Evolutionary conservation across 1,140 invertebrate genomes (phyloP).

Genomic region (Pseudomyrmex concolor): DNA sequence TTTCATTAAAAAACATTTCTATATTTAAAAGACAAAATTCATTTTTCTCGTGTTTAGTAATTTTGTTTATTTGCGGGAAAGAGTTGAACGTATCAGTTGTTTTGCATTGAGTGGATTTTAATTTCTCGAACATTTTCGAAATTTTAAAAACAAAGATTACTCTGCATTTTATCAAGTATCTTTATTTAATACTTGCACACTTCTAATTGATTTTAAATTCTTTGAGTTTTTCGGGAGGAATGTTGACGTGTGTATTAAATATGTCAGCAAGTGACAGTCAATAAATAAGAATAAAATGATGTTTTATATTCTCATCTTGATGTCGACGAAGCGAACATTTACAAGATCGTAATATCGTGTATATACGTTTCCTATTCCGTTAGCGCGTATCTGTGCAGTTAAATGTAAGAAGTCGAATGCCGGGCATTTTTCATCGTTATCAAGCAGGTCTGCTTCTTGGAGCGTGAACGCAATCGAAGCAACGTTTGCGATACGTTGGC

Average conservation of each 20-base stretch:
- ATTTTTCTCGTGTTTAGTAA: too few species aligned
- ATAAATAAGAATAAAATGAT: slow-evolving; percentile 22
- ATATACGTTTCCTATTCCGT: slow-evolving; percentile 33
- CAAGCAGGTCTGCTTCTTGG: slow-evolving; percentile 48
- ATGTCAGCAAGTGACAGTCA: background rate
- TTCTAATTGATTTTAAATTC: slow-evolving; percentile 1
- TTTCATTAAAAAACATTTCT: too few species aligned
- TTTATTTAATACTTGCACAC: background rate
- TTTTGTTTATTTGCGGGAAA: too few species aligned
- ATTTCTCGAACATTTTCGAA: background rate
- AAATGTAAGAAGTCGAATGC: slow-evolving; percentile 48
- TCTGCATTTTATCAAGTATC: background rate
- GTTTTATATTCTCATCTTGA: slow-evolving; percentile 36
- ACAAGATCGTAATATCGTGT: slow-evolving; percentile 14
- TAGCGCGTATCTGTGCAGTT: slow-evolving; percentile 33
- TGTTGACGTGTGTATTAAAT: background rate
- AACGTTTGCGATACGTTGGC: slow-evolving; percentile 29
- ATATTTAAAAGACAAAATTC: too few species aligned
- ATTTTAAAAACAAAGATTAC: too few species aligned
- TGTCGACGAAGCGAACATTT: slow-evolving; percentile 47
- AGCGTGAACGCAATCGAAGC: slow-evolving; percentile 54
- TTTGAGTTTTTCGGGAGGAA: background rate
- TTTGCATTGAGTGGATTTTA: too few species aligned
- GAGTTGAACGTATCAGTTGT: too few species aligned
- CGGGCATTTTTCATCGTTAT: slow-evolving; percentile 56